A percentile compares a stretch with the other conserved stretches of the same genome.
Conservation (phyloP, 1,140 invertebrate species). For the Drosophila leontia region DNA sequence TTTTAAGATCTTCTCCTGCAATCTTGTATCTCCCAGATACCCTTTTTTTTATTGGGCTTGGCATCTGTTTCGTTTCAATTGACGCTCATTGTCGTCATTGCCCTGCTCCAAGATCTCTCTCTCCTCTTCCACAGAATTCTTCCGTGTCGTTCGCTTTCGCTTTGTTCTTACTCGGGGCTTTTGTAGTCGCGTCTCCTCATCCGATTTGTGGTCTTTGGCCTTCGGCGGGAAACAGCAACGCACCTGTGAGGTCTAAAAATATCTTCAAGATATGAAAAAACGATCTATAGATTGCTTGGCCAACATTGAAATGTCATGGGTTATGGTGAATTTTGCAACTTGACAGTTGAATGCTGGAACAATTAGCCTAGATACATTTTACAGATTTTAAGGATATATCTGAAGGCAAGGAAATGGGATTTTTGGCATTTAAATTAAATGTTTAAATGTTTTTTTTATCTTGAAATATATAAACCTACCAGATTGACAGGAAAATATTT, state of each 20-base stretch:
- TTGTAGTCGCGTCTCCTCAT: constrained; percentile 32
- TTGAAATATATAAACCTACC: no score
- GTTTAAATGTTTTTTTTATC: no score
- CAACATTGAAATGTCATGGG: constrained; percentile 52
- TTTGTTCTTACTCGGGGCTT: constrained; percentile 45
- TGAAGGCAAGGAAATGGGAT: background rate
- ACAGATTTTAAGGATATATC: background rate
- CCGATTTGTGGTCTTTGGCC: constrained; percentile 45
- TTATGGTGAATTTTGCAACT: background rate
- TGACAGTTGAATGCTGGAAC: constrained; percentile 33
- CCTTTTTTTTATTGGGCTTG: constrained; percentile 18
- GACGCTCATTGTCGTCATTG: constrained; percentile 76
- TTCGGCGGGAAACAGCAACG: constrained; percentile 51
- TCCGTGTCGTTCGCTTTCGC: constrained; percentile 51
- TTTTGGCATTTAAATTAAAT: background rate
- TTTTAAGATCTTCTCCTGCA: constrained; percentile 5
- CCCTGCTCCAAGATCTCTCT: background rate
- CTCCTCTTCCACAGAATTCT: constrained; percentile 5
- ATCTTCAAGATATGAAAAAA: constrained; percentile 9
- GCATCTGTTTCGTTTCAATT: constrained; percentile 80
- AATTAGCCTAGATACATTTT: constrained; percentile 12
- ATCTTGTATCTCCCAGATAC: constrained; percentile 19
- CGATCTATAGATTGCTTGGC: constrained; percentile 8
- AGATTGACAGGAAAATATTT: no score
- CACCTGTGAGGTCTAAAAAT: constrained; percentile 66